These are phyloP conservation scores for Vultur gryphus DNA, from an alignment of 2,797 vertebrate species.

Conservation along the genomic window DNA sequence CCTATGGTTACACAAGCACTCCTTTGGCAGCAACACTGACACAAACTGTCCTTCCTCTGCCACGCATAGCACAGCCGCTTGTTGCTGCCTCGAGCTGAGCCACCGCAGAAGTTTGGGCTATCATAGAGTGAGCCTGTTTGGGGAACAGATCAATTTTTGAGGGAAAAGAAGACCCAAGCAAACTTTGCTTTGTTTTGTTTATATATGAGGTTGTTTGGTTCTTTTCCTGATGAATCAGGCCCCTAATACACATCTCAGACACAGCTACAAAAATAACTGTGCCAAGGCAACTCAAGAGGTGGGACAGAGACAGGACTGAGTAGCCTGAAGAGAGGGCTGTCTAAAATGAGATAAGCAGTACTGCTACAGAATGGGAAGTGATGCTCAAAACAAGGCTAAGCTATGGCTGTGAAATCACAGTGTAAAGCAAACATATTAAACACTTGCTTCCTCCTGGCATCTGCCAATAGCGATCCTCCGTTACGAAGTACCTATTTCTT, in stretches of 20 bases:
- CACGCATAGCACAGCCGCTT: background rate
- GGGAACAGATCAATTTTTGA: background rate
- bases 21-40: background rate
- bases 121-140: background rate
- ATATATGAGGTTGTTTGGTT: background rate
- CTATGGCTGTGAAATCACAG: background rate
- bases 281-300: background rate
- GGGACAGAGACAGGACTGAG: background rate
- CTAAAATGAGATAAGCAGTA: background rate
- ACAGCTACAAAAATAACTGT: background rate
- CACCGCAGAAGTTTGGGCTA: background rate
- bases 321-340: background rate
- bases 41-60: background rate
- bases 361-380: background rate
- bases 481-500: background rate
- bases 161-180: background rate
- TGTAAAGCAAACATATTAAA: background rate
- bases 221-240: background rate
- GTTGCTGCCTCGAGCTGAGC: background rate
- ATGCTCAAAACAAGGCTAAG: background rate
- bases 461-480: background rate
- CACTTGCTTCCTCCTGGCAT: background rate
- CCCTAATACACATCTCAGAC: background rate
- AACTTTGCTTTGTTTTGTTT: background rate
- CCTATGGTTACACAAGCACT: background rate